phyloP scores from a whole-genome alignment of 2,888 invertebrate genomes.

The Metalampra italica region DNA sequence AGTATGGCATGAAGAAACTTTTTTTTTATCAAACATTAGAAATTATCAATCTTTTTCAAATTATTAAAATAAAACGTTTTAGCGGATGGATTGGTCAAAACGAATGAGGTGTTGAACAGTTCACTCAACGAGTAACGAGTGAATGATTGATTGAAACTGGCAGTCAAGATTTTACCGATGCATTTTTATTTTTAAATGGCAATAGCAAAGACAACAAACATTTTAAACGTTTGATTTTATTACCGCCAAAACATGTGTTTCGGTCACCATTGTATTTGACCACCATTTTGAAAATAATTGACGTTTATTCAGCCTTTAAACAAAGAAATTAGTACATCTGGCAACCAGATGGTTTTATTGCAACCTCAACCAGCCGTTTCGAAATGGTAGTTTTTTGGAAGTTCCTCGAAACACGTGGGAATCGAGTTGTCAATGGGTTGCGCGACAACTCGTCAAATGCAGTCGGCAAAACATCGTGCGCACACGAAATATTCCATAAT shows the following conservation, averaged over 20 bases:
- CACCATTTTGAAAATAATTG: not conserved
- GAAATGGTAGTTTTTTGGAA: constrained; percentile 23
- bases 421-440: constrained; percentile 14
- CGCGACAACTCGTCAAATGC: constrained; percentile 5
- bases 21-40: no score
- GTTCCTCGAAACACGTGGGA: constrained; percentile 35
- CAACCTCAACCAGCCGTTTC: constrained; percentile 33
- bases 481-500: not conserved
- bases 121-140: no score
- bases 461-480: not conserved
- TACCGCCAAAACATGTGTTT: not conserved
- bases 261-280: not conserved
- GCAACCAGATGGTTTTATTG: constrained; percentile 31
- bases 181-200: not conserved
- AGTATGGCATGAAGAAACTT: no score
- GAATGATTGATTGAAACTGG: no score
- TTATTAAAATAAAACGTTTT: no score
- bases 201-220: not conserved
- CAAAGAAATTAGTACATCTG: constrained; percentile 21
- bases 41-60: no score
- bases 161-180: no score
- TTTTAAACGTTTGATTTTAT: not conserved
- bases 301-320: not conserved
- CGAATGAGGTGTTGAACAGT: no score
- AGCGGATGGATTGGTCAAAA: no score